These are phyloP conservation scores for Eupeodes corollae DNA, from an alignment of 1,140 invertebrate genomes.

Conservation along the genomic window DNA sequence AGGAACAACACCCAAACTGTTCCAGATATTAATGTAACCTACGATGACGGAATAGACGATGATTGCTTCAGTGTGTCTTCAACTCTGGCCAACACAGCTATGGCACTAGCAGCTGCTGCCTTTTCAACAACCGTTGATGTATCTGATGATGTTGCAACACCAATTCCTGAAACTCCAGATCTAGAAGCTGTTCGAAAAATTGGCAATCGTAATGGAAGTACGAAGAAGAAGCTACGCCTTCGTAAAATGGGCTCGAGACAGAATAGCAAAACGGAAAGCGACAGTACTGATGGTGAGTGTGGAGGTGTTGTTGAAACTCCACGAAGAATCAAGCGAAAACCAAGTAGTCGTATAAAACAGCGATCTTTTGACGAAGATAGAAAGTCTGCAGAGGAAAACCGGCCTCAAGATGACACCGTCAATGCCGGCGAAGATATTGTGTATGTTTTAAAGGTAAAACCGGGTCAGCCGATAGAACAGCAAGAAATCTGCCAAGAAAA, in stretches of 20 bases:
- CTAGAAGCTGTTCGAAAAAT: neutral
- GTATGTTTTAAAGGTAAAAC: slow-evolving; percentile 27
- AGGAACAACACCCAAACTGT: slow-evolving; percentile 10
- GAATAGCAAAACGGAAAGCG: slow-evolving; percentile 38
- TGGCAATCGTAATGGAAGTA: slow-evolving; percentile 7
- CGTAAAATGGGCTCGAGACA: slow-evolving; percentile 35
- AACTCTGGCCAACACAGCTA: too few relatives aligned
- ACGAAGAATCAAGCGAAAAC: slow-evolving; percentile 26
- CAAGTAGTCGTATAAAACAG: slow-evolving; percentile 30
- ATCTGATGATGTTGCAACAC: slow-evolving; percentile 10
- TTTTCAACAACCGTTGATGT: slow-evolving; percentile 9
- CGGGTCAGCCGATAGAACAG: slow-evolving; percentile 33
- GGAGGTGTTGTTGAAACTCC: slow-evolving; percentile 36
- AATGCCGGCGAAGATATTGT: slow-evolving; percentile 17
- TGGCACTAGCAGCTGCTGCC: too few relatives aligned
- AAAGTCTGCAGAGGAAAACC: slow-evolving; percentile 9
- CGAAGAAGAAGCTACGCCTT: slow-evolving; percentile 30
- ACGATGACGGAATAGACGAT: slow-evolving; percentile 17
- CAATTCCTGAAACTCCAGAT: neutral
- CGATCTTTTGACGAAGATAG: slow-evolving; percentile 30
- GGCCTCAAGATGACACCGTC: neutral
- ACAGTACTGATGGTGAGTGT: slow-evolving; percentile 37
- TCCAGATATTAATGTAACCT: slow-evolving; percentile 31
- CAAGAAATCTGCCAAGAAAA: slow-evolving; percentile 16
- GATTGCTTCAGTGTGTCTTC: too few relatives aligned